Base-by-base conservation (phyloP, 2,888 invertebrate genomes). In the Drosophila meridionalis region DNA sequence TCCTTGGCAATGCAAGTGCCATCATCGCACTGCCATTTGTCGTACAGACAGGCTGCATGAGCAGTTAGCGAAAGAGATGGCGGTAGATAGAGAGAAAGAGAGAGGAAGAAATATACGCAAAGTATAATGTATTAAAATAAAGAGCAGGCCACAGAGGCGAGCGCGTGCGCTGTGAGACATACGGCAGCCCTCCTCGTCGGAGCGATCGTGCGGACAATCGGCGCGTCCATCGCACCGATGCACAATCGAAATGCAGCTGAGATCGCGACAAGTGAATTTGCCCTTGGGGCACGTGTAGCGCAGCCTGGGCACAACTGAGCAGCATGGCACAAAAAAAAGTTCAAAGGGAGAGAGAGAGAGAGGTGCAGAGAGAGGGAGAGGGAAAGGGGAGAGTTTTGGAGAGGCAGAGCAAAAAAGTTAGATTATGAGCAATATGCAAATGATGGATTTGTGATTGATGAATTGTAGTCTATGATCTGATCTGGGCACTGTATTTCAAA, bases 1-100 rank as follows among this genome's bases (percentile, higher is more conserved):
- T 92, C 93, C 80, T 94, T 94, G 74, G 94, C 93, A 89, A 96
- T 95, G 92, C 96, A 96, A 88, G 93, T 94, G 70, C 96, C 96
- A 90, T 95, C 94, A 90, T 96, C 95, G 93, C 98, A 98, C 87
- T 95, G 95, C 95, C 96, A 96, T 92, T 96, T 94, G 90, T 95
- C 94, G 79, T 94, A 93, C 88, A 94, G 93, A 95, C 96, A 96
- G 93, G 95, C 96, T 96, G 93, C 69, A 62, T 80, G 74, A 60
- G 38, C 52, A 38, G 55, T 52, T 20, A 52, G 11, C 20, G 6
- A 34, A 26, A 43, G 28, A 50, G n/a, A 32, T 32, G 53, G 20
- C 57, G 20, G 59, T 30, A 42, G 52, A 28, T 11, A 55, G 36
- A 52, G 20, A 47, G 30, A 53, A n/a, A 34, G 14, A 62, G 45